Conservation (phyloP, 2,888 invertebrate genomes). For the Chalcis sispes region DNA sequence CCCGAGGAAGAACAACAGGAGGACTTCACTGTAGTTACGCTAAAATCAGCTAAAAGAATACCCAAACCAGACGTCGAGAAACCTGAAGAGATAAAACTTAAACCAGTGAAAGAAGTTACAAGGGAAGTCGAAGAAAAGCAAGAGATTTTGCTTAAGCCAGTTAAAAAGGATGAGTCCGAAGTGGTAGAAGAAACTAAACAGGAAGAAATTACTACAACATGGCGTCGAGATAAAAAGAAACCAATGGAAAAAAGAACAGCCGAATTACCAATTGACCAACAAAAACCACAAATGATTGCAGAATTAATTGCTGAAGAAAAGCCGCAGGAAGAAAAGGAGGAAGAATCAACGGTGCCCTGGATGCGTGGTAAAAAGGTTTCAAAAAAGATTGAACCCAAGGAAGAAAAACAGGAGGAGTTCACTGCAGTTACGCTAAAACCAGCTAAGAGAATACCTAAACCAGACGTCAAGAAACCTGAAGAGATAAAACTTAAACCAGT, state of each 20-base stretch:
- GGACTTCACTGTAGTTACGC: constrained; percentile 59
- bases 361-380: not conserved
- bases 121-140: constrained; percentile 57
- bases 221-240: constrained; percentile 68
- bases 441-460: constrained; percentile 57
- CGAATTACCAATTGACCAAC: constrained; percentile 22
- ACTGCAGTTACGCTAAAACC: no score
- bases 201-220: constrained; percentile 76
- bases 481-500: constrained; percentile 5
- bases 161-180: constrained; percentile 53
- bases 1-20: constrained; percentile 67
- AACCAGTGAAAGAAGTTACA: constrained; percentile 64
- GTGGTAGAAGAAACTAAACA: constrained; percentile 69
- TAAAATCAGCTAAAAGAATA: constrained; percentile 61
- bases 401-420: no score
- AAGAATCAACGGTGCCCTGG: constrained; percentile 1
- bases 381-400: no score
- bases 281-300: constrained; percentile 61
- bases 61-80: constrained; percentile 66
- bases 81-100: constrained; percentile 65
- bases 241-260: constrained; percentile 60
- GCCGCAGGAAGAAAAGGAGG: constrained; percentile 11
- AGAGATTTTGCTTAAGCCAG: constrained; percentile 57
- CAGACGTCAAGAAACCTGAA: constrained; percentile 26
- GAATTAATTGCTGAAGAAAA: no score